Evolutionary conservation across 2,797 vertebrate genomes (phyloP), one percentile per base, ranked within the genome.

Genomic region (Scolopax rusticola): DNA sequence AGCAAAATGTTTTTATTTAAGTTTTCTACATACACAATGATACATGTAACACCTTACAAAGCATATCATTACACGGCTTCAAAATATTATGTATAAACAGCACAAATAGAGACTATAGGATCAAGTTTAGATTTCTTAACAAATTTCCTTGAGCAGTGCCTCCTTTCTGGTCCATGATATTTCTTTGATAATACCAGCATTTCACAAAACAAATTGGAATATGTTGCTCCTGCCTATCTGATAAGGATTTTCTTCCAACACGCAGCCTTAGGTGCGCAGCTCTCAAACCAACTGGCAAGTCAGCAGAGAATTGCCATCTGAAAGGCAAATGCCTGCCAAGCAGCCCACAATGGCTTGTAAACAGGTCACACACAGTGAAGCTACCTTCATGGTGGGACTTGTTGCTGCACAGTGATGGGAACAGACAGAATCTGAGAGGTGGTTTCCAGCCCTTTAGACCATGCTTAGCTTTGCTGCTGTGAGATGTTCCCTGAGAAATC

Each of bases 181-280:
- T 50, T 80, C 40, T 71, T 38, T 40, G 36, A 89, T 47, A n/a
- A 23, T 33, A 88, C 4, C 16, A 53, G 32, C 25, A 54, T 82
- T 84, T 90, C 70, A 70, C 24, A 63, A 45, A 93, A 53, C 16
- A 50, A 28, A 32, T 9, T 1, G 6, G 12, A 73, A 3, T 3
- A 32, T 57, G 11, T 57, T 60, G 40, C n/a, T 78, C 43, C 2
- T 86, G 18, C 73, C 33, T 40, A 3, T 43, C 18, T 30, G n/a
- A 28, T 40, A 48, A 51, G 21, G 20, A 15, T 33, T n/a, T 51
- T 43, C 12, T 40, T 67, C 47, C 74, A 61, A 23, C 25, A 41
- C 0, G 0, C n/a, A 61, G 51, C 19, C 20, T 61, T 25, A 33
- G 17, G 40, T 43, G 23, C 1, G 5, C 40, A 80, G 45, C 33